Conservation (phyloP, 2,888 invertebrate genomes). For the Protophormia terraenovae region DNA sequence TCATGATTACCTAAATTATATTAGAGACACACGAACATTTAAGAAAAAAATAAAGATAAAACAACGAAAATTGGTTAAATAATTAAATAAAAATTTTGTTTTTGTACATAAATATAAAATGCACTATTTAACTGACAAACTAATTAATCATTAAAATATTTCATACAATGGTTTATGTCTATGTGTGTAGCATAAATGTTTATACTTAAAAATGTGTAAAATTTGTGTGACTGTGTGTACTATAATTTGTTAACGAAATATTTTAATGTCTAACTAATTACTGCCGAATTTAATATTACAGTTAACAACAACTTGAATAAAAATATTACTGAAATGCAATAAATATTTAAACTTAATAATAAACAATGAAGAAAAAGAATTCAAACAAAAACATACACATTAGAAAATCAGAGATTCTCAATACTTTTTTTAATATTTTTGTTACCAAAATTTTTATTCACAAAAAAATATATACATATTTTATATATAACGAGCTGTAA, state of each 20-base stretch:
- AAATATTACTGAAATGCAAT: not conserved
- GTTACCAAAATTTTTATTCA: too few relatives aligned
- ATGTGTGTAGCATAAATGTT: not conserved
- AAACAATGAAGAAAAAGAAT: not conserved
- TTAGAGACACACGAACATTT: not conserved
- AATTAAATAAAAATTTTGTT: conserved; percentile 36
- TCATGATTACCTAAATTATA: conserved; percentile 48
- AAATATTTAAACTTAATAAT: not conserved
- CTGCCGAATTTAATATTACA: conserved; percentile 21
- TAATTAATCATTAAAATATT: conserved; percentile 57
- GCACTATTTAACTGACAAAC: conserved; percentile 57
- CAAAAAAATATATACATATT: too few relatives aligned
- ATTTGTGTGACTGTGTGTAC: not conserved
- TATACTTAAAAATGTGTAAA: not conserved
- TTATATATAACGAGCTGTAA: too few relatives aligned
- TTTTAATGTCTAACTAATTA: conserved; percentile 21
- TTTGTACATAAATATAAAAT: conserved; percentile 20
- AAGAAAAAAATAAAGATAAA: conserved; percentile 36
- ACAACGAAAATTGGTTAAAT: conserved; percentile 24
- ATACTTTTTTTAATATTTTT: not conserved
- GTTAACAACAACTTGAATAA: not conserved
- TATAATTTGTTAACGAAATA: not conserved
- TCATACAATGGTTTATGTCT: not conserved
- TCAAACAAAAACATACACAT: not conserved
- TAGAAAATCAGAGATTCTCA: not conserved